Base-by-base conservation (phyloP, 2,113 vertebrate genomes). In the Ellobius talpinus region DNA sequence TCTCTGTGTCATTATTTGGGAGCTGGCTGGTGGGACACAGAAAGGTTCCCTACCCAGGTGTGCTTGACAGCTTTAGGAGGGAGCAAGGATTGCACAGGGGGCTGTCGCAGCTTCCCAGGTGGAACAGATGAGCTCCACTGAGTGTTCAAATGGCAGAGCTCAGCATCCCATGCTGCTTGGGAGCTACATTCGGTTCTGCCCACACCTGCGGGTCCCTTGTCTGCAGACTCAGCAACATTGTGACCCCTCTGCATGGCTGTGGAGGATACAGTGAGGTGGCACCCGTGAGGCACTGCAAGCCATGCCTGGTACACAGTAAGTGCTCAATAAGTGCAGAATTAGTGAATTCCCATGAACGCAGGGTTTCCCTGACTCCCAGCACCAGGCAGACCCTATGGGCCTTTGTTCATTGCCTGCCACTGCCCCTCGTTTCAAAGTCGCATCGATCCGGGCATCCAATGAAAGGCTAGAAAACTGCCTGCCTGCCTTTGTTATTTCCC, bases 191-290 rank as follows among this genome's bases (percentile, higher is more conserved):
- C 16, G 31, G 70, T 19, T 74, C 87, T 31, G 23, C 19, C n/a
- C 33, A 26, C 13, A 39, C 36, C 87, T 58, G 68, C 11, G 4
- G 36, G 33, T 39, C 47, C 7, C 31, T 16, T 23, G 1, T 63
- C 93, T 68, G 87, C 21, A 9, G 42, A 11, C 14, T 9, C 55
- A 16, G n/a, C 45, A 21, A 65, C 47, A 52, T 70, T 1, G 2
- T 33, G 24, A 42, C 39, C 87, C 55, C 29, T 33, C 31, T 50
- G 14, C 4, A 29, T 12, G 61, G 36, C 45, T 52, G 61, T 24
- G 8, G 31, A 19, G 47, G 33, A 10, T 12, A 39, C 0, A 0
- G 12, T 24, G 29, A 31, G 47, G 47, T 24, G 11, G 24, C 0
- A 26, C 55, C 24, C 3, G 29, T 9, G 70, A 81, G 3, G 11